Evolutionary conservation across 23 tunicate genomes (phyloP), one percentile per base, ranked within the genome.

Genomic region (Botrylloides violaceus): DNA sequence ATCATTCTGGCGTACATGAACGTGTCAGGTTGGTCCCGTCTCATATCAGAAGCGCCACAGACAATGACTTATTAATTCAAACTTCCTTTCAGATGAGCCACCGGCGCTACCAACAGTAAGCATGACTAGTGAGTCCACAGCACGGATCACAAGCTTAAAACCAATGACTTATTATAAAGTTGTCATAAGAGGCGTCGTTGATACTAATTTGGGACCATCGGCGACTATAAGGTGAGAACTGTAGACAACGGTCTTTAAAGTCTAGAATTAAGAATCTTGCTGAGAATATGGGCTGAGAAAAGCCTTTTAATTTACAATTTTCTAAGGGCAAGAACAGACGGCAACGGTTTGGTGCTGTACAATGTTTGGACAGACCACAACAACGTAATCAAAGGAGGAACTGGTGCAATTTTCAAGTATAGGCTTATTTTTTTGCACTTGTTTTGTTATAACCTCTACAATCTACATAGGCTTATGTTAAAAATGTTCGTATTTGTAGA

Each of bases 281-380:
- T n/a, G n/a, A n/a, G n/a, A n/a, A n/a, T n/a, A n/a, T n/a, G n/a
- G n/a, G n/a, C n/a, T n/a, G n/a, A n/a, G n/a, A n/a, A n/a, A n/a
- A n/a, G n/a, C n/a, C n/a, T n/a, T n/a, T n/a, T n/a, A n/a, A n/a
- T n/a, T n/a, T n/a, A n/a, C n/a, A n/a, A n/a, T n/a, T n/a, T n/a
- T n/a, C n/a, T n/a, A 7, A 68, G 74, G 29, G 58, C 74, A 28
- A 39, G 74, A 37, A 68, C 74, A 35, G 74, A 68, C 37, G 74
- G 74, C 24, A 19, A 68, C 1, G 74, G 74, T 4, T 37, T 68
- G 7, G 74, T 68, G 25, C 26, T 68, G 25, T 68, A 68, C 26
- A 68, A 68, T 43, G 25, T 68, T 32, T 68, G 74, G 74, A 19
- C 23, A 15, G 58, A 68, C 37, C 74, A 68, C 74, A 37, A 37